Conservation (phyloP, 2,888 invertebrate genomes). For the Meloe dianella region DNA sequence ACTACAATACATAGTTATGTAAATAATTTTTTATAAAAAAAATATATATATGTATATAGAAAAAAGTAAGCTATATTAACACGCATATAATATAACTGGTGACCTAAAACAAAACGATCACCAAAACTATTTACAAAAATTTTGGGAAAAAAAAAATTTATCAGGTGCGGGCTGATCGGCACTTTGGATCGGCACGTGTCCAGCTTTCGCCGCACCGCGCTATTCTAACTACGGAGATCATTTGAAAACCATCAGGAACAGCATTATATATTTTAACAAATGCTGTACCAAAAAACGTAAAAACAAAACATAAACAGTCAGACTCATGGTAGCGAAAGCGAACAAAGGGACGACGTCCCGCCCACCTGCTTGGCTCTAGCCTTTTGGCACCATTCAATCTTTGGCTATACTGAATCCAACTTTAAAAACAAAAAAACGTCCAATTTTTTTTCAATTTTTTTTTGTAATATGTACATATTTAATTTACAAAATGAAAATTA, state of each 20-base stretch:
- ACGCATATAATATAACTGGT: constrained; percentile 37
- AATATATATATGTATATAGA: no score
- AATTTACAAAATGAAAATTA: constrained; percentile 44
- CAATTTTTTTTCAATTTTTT: constrained; percentile 18
- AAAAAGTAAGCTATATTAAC: constrained; percentile 55
- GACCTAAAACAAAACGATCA: constrained; percentile 31
- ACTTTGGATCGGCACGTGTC: constrained; percentile 50
- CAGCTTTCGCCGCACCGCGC: constrained; percentile 56
- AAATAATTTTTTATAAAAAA: constrained; percentile 20
- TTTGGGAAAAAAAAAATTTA: neutral
- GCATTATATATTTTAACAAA: constrained; percentile 34
- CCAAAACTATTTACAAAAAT: constrained; percentile 28
- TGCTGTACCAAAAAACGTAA: constrained; percentile 37
- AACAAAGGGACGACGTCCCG: constrained; percentile 50
- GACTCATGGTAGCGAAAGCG: constrained; percentile 56
- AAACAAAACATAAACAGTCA: constrained; percentile 45
- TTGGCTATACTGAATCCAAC: constrained; percentile 59
- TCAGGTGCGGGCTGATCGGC: constrained; percentile 56
- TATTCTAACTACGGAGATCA: constrained; percentile 61
- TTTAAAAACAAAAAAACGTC: constrained; percentile 36
- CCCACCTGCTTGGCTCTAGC: constrained; percentile 46
- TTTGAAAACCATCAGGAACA: constrained; percentile 57
- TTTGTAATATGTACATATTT: constrained; percentile 41
- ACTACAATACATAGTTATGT: constrained; percentile 39
- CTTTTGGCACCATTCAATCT: constrained; percentile 54